Conservation (phyloP, 2,888 invertebrate genomes). For the Physocephala rufipes region DNA sequence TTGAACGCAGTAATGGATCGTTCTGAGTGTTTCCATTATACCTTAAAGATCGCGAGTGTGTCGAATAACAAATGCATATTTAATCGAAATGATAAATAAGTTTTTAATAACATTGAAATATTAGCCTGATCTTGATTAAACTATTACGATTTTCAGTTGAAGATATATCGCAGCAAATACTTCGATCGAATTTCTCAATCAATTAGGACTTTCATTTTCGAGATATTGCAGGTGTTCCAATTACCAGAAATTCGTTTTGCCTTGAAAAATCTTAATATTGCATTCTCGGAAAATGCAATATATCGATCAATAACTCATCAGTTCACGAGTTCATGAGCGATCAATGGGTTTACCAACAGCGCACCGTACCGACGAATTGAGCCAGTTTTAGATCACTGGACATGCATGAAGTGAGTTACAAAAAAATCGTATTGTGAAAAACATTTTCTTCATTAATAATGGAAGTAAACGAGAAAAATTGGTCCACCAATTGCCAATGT, state of each 20-base stretch:
- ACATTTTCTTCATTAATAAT: slow-evolving; percentile 5
- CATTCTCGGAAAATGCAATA: background rate
- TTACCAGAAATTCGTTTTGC: slow-evolving; percentile 17
- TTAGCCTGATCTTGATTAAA: too few relatives aligned
- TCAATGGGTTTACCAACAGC: background rate
- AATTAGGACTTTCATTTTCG: slow-evolving; percentile 23
- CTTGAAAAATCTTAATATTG: slow-evolving; percentile 41
- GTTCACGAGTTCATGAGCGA: background rate
- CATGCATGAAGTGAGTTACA: background rate
- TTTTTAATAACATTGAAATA: too few relatives aligned
- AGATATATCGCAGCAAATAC: too few relatives aligned
- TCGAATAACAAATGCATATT: too few relatives aligned
- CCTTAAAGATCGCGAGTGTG: too few relatives aligned
- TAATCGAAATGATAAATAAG: too few relatives aligned
- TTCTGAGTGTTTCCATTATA: too few relatives aligned
- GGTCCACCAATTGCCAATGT: slow-evolving; percentile 34
- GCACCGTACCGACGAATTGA: too few relatives aligned
- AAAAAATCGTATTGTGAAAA: background rate
- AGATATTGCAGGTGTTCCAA: slow-evolving; percentile 29
- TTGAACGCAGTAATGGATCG: too few relatives aligned
- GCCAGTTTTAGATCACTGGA: too few relatives aligned
- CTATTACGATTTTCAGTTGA: too few relatives aligned
- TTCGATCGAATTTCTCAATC: slow-evolving; percentile 7
- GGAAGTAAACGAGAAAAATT: background rate
- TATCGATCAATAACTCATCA: background rate